These are phyloP conservation scores for Lomographa bimaculata DNA, from an alignment of 2,888 invertebrate species.

Conservation along the genomic window DNA sequence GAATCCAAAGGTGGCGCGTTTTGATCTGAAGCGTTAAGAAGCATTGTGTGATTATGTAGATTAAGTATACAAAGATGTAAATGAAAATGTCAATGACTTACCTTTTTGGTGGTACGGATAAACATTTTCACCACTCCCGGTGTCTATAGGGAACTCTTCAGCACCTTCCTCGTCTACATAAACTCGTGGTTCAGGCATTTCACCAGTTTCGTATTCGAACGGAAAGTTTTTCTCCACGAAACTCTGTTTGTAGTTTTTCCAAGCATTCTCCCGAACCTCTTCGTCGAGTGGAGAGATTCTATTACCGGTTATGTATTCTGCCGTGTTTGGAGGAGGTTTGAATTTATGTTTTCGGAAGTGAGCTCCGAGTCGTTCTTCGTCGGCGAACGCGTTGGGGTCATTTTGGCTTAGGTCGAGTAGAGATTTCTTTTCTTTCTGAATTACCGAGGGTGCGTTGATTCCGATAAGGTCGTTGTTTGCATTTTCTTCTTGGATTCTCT, in stretches of 20 bases:
- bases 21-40: constrained; percentile 35
- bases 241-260: constrained; percentile 74
- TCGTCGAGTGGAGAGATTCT: constrained; percentile 69
- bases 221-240: constrained; percentile 75
- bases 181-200: constrained; percentile 80
- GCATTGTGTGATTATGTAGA: constrained; percentile 3
- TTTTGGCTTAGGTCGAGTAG: constrained; percentile 46
- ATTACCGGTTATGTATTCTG: constrained; percentile 70
- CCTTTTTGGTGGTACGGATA: constrained; percentile 63
- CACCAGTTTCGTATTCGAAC: constrained; percentile 75
- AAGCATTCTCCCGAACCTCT: constrained; percentile 69
- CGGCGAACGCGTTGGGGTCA: constrained; percentile 59
- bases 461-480: constrained; percentile 32
- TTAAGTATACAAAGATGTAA: constrained; percentile 1
- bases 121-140: constrained; percentile 65
- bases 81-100: constrained; percentile 30
- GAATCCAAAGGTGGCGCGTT: constrained; percentile 38
- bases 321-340: constrained; percentile 65
- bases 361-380: constrained; percentile 79
- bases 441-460: constrained; percentile 37
- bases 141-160: constrained; percentile 67
- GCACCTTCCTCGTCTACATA: constrained; percentile 81
- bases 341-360: constrained; percentile 70
- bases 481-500: constrained; percentile 65
- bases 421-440: constrained; percentile 71